Evolutionary conservation across 2,113 vertebrate genomes (phyloP), one percentile per base, ranked within the genome.

Genomic region (Petaurus breviceps): DNA sequence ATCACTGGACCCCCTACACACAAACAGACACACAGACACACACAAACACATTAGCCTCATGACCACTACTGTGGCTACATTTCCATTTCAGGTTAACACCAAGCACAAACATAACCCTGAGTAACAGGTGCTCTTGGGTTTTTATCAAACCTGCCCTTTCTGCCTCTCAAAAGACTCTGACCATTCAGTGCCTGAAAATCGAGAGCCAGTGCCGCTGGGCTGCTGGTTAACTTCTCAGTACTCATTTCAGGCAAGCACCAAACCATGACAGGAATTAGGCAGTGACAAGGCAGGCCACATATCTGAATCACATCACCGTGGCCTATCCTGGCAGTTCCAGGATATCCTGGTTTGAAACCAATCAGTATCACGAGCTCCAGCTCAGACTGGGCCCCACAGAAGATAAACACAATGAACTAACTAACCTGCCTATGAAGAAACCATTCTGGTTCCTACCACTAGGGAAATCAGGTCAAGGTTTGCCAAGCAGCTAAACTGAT

Each of bases 281-380:
- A 16, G 61, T 1, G 61, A 68, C 31, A 68, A 68, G 3, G 31
- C 28, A 37, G 22, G 31, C 61, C 31, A 68, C 31, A 11, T 68
- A 37, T 68, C 61, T 68, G 61, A 37, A 68, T 12, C 61, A 68
- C 61, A 68, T 37, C 28, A 14, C 31, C 0, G 12, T 37, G 61
- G 61, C 61, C 57, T 10, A 0, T 37, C 61, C 61, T 0, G 4
- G 11, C 31, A 68, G 97, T 94, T 98, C 97, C 96, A 98, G 97
- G 98, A 98, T 96, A 98, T 98, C 98, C 96, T 95, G 98, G 92
- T 97, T 98, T 98, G 94, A 95, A 97, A 31, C 0, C 0, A 96
- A 95, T 94, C 94, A 97, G 90, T 95, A 90, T 94, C 97, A 97
- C 53, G 91, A 97, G 93, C 95, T 95, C 95, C 97, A 92, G 95